These are phyloP conservation scores for Pangasius mekongensis DNA, from an alignment of 2,797 vertebrate genomes.

Conservation along the genomic window DNA sequence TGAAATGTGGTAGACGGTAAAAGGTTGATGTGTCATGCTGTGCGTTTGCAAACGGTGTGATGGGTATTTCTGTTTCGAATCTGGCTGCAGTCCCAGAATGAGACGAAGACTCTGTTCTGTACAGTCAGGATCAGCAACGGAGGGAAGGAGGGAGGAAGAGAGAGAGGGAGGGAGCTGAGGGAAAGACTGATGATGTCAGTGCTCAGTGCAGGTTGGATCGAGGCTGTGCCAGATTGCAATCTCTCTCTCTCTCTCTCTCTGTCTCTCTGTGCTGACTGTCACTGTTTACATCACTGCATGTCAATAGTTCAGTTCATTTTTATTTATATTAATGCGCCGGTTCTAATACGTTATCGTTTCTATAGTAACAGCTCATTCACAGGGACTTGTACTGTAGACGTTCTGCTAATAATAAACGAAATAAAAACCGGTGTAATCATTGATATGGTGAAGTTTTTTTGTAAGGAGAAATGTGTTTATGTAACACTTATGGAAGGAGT, in stretches of 20 bases:
- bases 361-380: not conserved
- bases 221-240: not conserved
- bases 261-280: not conserved
- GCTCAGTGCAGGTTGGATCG: not conserved
- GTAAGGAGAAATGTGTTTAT: not conserved
- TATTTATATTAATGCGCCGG: not conserved
- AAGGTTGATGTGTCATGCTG: not conserved
- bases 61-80: not conserved
- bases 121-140: not conserved
- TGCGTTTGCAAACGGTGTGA: not conserved
- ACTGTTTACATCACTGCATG: not conserved
- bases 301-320: not conserved
- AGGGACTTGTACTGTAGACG: not conserved
- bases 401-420: not conserved
- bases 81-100: not conserved
- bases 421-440: not conserved
- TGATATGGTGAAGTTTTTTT: not conserved
- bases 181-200: conserved; percentile 20
- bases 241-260: not conserved
- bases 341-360: not conserved
- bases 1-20: not conserved
- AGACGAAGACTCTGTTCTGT: not conserved
- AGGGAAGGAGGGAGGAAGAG: not conserved
- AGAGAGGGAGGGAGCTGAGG: not conserved
- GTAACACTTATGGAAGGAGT: not conserved